A percentile compares a stretch with the other conserved stretches of the same genome.
These are phyloP conservation scores for Danio choprae DNA, from an alignment of 2,797 vertebrate genomes.

Conservation along the genomic window DNA sequence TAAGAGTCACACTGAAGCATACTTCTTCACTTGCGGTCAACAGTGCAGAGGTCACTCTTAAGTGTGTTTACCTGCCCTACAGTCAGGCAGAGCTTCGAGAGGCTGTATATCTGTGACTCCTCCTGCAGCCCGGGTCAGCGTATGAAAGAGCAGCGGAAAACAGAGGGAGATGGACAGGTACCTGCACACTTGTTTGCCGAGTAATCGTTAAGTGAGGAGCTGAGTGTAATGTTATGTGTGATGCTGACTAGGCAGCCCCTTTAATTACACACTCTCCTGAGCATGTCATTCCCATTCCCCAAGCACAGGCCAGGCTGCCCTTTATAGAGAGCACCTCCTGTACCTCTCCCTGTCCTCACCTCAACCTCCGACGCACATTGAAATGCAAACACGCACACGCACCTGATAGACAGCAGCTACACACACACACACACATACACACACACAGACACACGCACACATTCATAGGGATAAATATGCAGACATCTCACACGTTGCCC, in stretches of 20 bases:
- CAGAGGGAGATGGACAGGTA: conserved; percentile 28
- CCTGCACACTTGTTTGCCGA: conserved; percentile 49
- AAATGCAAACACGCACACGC: conserved; percentile 39
- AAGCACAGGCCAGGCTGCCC: conserved; percentile 46
- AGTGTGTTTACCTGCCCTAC: conserved; percentile 22
- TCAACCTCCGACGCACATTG: conserved; percentile 37
- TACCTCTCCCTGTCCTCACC: conserved; percentile 44
- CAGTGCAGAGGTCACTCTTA: conserved; percentile 14
- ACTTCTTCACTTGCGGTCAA: background rate
- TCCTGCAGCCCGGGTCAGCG: conserved; percentile 21
- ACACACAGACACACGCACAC: conserved; percentile 11
- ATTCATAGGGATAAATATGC: conserved; percentile 38
- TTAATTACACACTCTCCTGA: conserved; percentile 67
- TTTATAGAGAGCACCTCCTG: conserved; percentile 35
- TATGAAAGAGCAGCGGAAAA: conserved; percentile 19
- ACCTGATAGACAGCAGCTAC: too few relatives aligned
- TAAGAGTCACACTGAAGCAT: conserved; percentile 13
- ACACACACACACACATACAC: conserved; percentile 8
- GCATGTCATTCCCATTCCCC: conserved; percentile 59
- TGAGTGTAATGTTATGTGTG: conserved; percentile 54
- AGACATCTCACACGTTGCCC: conserved; percentile 34
- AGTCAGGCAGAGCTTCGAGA: conserved; percentile 30
- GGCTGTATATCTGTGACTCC: background rate
- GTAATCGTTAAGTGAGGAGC: conserved; percentile 59
- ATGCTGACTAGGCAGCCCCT: conserved; percentile 63